These are phyloP conservation scores for Clivina fossor DNA, from an alignment of 2,888 invertebrate genomes.

Conservation along the genomic window DNA sequence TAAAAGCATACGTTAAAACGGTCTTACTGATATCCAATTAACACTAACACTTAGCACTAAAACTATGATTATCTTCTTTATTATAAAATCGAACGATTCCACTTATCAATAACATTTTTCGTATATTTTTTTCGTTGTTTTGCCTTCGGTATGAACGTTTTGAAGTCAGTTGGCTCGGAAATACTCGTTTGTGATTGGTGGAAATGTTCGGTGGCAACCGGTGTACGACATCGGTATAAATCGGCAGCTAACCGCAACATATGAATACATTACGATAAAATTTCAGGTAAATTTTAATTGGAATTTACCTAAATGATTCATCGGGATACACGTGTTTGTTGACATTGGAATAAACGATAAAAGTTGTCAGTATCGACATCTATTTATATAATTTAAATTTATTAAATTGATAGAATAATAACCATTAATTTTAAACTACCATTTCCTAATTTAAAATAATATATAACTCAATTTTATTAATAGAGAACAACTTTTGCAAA, in stretches of 20 bases:
- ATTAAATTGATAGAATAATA: too few species aligned
- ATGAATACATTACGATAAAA: slow-evolving; percentile 13
- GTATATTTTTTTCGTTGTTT: slow-evolving; percentile 33
- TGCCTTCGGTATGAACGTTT: slow-evolving; percentile 28
- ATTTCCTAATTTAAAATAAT: slow-evolving; percentile 24
- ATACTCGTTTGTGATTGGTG: slow-evolving; percentile 49
- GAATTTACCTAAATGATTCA: slow-evolving; percentile 20
- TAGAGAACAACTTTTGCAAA: too few species aligned
- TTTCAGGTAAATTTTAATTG: slow-evolving; percentile 24
- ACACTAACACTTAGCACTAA: slow-evolving; percentile 25
- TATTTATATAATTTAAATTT: too few species aligned
- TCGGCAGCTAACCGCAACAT: slow-evolving; percentile 17
- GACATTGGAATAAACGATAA: slow-evolving; percentile 26
- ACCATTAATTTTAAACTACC: too few species aligned
- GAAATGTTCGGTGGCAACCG: slow-evolving; percentile 19
- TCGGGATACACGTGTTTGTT: slow-evolving; percentile 23
- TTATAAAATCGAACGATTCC: slow-evolving; percentile 28
- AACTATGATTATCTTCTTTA: slow-evolving; percentile 22
- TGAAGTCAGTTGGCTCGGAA: slow-evolving; percentile 39
- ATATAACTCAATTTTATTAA: too few species aligned
- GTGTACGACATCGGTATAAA: background rate
- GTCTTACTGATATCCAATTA: slow-evolving; percentile 3
- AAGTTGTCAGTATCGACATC: too few species aligned
- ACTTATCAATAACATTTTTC: slow-evolving; percentile 34
- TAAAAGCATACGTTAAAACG: slow-evolving; percentile 26